Conservation (phyloP, 2,113 vertebrate species). For the Petrocephalus zakoni region DNA sequence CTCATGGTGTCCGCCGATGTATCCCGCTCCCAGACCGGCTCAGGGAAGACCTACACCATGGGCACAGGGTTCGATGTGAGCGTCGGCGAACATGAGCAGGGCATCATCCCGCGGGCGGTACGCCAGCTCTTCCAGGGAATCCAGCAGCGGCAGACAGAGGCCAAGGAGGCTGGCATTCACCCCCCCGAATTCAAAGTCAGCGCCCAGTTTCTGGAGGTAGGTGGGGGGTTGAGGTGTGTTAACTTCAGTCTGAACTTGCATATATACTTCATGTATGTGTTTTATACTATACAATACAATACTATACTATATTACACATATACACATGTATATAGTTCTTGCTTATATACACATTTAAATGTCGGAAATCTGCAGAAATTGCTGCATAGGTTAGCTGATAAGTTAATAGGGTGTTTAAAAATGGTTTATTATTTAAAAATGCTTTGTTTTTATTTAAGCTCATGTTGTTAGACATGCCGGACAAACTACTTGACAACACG, state of each 20-base stretch:
- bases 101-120: conserved; percentile 89
- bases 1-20: not conserved
- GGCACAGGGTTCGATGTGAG: conserved; percentile 84
- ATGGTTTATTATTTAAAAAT: not conserved
- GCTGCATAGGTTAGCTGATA: not conserved
- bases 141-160: conserved; percentile 57
- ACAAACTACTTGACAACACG: not conserved
- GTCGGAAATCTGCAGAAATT: too few species aligned
- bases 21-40: conserved; percentile 71
- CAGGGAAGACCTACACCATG: conserved; percentile 95
- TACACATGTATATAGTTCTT: not conserved
- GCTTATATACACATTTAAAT: not conserved
- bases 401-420: not conserved
- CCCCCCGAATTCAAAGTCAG: conserved; percentile 95
- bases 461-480: not conserved
- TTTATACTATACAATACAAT: not conserved
- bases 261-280: not conserved
- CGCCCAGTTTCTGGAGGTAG: conserved; percentile 94
- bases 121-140: conserved; percentile 85
- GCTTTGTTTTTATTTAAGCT: not conserved
- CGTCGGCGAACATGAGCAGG: conserved; percentile 68
- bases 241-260: not conserved
- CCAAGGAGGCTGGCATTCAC: conserved; percentile 58
- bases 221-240: not conserved
- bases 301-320: not conserved